Percentiles rank a stretch among this genome's conserved stretches.
Conservation (phyloP, 2,797 vertebrate species). For the Yasuhikotakia modesta region DNA sequence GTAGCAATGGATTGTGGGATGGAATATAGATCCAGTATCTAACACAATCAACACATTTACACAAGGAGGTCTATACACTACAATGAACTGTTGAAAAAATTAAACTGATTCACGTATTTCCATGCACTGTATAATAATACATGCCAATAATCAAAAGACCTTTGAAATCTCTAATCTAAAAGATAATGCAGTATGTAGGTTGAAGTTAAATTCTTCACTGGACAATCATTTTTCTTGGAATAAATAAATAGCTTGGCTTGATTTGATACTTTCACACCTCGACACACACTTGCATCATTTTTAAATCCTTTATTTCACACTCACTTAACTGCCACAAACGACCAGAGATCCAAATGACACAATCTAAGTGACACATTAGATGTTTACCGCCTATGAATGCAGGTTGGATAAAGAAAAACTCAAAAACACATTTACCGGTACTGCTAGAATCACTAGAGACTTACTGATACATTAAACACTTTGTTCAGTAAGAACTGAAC, state of each 20-base stretch:
- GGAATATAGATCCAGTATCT: not conserved
- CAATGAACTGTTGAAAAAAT: too few species aligned
- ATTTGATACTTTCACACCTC: conserved; percentile 26
- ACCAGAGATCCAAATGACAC: conserved; percentile 13
- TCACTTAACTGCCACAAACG: conserved; percentile 36
- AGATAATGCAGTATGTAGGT: not conserved
- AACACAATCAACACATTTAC: not conserved
- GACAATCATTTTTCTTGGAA: not conserved
- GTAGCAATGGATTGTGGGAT: conserved; percentile 13
- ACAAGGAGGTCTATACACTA: not conserved
- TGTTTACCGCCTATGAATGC: conserved; percentile 10
- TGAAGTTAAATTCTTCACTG: not conserved
- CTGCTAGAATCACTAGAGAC: not conserved
- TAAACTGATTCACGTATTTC: too few species aligned
- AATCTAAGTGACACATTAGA: conserved; percentile 18
- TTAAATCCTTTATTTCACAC: conserved; percentile 31
- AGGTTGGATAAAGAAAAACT: not conserved
- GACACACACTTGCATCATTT: conserved; percentile 36
- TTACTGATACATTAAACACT: not conserved
- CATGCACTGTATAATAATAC: too few species aligned
- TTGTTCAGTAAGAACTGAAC: not conserved
- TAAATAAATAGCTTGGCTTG: conserved; percentile 7
- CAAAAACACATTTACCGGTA: not conserved
- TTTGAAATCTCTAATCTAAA: not conserved
- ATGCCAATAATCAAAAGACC: too few species aligned